Evolutionary conservation across 2,888 invertebrate species (phyloP), one percentile per base, ranked within the genome.

Genomic region (Hirtodrosophila confusa): DNA sequence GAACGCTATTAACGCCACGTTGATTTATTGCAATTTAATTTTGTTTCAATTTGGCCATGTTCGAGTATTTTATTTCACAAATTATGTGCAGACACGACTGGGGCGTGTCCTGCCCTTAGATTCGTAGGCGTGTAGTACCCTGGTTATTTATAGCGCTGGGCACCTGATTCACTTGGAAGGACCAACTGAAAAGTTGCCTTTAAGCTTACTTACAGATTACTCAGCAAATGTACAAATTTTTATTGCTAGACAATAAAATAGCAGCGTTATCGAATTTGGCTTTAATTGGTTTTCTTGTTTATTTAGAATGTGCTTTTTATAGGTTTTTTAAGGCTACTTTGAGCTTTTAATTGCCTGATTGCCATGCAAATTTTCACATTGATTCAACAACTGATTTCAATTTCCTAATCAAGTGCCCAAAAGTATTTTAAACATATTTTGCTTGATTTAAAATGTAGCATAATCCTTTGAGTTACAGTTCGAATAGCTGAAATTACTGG

Each of bases 1-100:
- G 67, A 74, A 75, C 64, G 82, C 88, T 78, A 87, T 82, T 82
- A 82, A 87, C 86, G 78, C 88, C 80, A 77, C 69, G 78, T 69
- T 82, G 82, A 82, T 82, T 87, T 82, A 82, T 87, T 66, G 82
- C 86, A 82, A 82, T 82, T 82, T 82, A 82, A 82, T 82, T 82
- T 87, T 82, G 78, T 85, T 82, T 87, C 80, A 85, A 82, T 82
- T 82, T 80, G 79, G 55, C 65, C 65, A 66, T 80, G 66, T 71
- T 62, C 71, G 60, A 80, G 80, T 84, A 66, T 80, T 80, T 80
- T 78, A 80, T 84, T 84, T 77, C 86, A 75, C 88, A 82, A 85
- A 82, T 87, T 87, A 87, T 80, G 86, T 85, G 88, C 75, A 69
- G 82, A 87, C 87, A 85, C 86, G 78, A 78, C 67, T 63, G 69